phyloP scores from a whole-genome alignment of 1,140 invertebrate genomes.

The Pogonognathellus flavescens region DNA sequence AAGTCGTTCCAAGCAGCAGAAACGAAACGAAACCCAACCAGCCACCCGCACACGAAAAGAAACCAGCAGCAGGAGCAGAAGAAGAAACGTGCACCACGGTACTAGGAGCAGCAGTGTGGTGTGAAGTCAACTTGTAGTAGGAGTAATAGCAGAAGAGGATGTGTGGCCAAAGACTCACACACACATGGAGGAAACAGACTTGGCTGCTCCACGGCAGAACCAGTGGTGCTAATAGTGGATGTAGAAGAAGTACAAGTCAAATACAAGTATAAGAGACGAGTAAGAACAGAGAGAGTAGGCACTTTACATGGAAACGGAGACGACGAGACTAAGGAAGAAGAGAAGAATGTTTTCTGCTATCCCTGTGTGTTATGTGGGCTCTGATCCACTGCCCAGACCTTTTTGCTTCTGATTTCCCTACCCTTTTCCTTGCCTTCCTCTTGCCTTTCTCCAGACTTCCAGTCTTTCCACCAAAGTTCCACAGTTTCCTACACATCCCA shows the following conservation, averaged over 20 bases:
- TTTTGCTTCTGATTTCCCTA: conserved; percentile 9
- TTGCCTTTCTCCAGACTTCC: conserved; percentile 3
- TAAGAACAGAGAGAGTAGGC: not conserved
- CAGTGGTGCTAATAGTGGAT: too few relatives aligned
- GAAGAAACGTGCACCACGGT: not conserved
- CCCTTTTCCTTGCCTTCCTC: not conserved
- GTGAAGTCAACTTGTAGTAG: not conserved
- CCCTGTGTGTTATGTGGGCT: not conserved
- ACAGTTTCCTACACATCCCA: too few relatives aligned
- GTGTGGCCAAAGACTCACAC: not conserved
- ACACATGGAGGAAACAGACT: not conserved
- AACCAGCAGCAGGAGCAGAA: conserved; percentile 9
- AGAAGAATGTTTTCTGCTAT: not conserved
- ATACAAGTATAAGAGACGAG: too few relatives aligned
- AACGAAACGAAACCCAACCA: not conserved
- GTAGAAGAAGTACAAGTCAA: too few relatives aligned
- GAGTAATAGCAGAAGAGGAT: too few relatives aligned
- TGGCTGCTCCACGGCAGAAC: too few relatives aligned
- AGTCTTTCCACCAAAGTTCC: too few relatives aligned
- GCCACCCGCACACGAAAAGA: not conserved
- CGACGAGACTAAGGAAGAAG: too few relatives aligned
- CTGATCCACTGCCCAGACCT: not conserved
- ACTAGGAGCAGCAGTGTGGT: not conserved
- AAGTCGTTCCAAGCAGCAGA: not conserved
- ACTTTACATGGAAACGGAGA: not conserved